Conservation (phyloP, 1,140 invertebrate genomes). For the Luehdorfia chinensis region DNA sequence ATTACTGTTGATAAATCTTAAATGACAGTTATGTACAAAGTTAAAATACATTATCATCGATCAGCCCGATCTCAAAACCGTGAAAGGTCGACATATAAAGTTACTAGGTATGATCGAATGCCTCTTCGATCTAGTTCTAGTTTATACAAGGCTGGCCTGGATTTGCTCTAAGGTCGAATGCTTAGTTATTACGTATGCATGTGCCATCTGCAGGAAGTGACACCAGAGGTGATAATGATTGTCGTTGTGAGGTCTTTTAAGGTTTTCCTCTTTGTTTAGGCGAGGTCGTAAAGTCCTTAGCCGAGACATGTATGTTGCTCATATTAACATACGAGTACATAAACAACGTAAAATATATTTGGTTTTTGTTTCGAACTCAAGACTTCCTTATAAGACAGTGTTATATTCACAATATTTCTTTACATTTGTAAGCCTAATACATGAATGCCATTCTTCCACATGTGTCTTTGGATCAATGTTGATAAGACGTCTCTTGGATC, state of each 20-base stretch:
- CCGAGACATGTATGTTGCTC: neutral
- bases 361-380: too few relatives aligned
- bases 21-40: too few relatives aligned
- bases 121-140: neutral
- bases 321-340: neutral
- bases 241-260: conserved; percentile 1
- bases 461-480: too few relatives aligned
- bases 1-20: too few relatives aligned
- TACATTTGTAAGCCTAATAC: too few relatives aligned
- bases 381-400: too few relatives aligned
- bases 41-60: too few relatives aligned
- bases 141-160: neutral
- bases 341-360: too few relatives aligned
- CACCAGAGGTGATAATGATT: conserved; percentile 4
- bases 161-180: conserved; percentile 3
- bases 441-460: too few relatives aligned
- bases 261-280: conserved; percentile 1
- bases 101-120: conserved; percentile 1
- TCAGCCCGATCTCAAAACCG: neutral
- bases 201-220: conserved; percentile 8
- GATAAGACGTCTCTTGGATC: too few relatives aligned
- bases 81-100: neutral
- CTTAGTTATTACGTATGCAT: neutral
- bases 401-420: too few relatives aligned
- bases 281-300: neutral